These are phyloP conservation scores for Micropoecilia bifurca DNA, from an alignment of 2,797 vertebrate genomes.

Conservation along the genomic window DNA sequence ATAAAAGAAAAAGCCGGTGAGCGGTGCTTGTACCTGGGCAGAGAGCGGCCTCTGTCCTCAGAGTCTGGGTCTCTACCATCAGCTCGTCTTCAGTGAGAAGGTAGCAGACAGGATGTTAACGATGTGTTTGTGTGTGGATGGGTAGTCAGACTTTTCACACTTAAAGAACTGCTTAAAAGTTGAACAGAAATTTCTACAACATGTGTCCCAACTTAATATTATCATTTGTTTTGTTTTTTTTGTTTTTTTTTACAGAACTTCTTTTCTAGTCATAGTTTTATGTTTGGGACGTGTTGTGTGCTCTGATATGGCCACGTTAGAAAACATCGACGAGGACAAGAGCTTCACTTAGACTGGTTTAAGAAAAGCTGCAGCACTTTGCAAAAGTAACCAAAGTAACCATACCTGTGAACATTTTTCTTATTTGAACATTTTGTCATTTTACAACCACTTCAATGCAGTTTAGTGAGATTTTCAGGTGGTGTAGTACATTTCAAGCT, in stretches of 20 bases:
- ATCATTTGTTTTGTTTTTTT: neutral
- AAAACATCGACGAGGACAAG: neutral
- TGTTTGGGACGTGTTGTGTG: neutral
- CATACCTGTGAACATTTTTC: neutral
- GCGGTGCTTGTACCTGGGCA: conserved; percentile 69
- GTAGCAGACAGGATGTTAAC: conserved; percentile 70
- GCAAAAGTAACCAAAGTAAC: conserved; percentile 1
- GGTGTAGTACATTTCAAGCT: neutral
- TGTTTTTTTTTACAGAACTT: neutral
- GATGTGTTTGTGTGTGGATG: conserved; percentile 7
- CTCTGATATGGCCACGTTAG: neutral
- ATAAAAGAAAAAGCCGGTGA: conserved; percentile 24
- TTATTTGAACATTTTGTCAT: neutral
- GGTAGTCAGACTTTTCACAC: neutral
- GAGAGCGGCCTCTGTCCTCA: conserved; percentile 57
- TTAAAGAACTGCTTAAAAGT: neutral
- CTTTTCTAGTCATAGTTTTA: neutral
- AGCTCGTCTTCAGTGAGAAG: conserved; percentile 66
- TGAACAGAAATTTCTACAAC: neutral
- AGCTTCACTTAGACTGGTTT: neutral
- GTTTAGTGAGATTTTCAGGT: neutral
- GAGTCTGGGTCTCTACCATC: conserved; percentile 64
- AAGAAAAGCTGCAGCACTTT: neutral
- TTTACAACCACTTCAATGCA: neutral
- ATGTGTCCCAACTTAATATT: neutral